These are phyloP conservation scores for Drosophila cognata DNA, from an alignment of 2,888 invertebrate genomes.

Conservation along the genomic window DNA sequence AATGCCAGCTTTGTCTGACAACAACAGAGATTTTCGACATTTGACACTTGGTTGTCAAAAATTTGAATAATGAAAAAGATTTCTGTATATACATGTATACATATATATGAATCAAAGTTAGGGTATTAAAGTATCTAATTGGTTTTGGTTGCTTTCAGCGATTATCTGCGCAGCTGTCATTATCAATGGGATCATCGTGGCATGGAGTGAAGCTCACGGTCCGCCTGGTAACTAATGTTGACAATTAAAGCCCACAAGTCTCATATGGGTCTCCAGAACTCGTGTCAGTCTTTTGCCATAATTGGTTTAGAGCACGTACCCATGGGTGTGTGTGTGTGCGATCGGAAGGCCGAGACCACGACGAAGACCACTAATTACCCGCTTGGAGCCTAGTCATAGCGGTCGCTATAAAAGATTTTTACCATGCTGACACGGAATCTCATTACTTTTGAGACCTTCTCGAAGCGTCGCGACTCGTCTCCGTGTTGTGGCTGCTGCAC, in stretches of 20 bases:
- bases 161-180: slow-evolving; percentile 38
- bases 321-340: slow-evolving; percentile 13
- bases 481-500: slow-evolving; percentile 26
- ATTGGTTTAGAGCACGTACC: slow-evolving; percentile 72
- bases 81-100: background rate
- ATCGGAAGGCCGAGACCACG: slow-evolving; percentile 20
- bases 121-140: slow-evolving; percentile 14
- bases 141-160: background rate
- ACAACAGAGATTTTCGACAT: background rate
- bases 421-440: slow-evolving; percentile 57
- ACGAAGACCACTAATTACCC: slow-evolving; percentile 59
- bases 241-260: slow-evolving; percentile 53
- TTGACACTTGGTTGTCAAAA: background rate
- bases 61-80: background rate
- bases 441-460: slow-evolving; percentile 55
- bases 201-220: slow-evolving; percentile 53
- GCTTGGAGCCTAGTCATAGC: slow-evolving; percentile 52
- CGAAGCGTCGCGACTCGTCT: slow-evolving; percentile 1
- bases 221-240: slow-evolving; percentile 55
- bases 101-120: background rate
- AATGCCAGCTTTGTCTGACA: background rate
- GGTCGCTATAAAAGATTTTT: slow-evolving; percentile 52
- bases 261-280: slow-evolving; percentile 39
- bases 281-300: slow-evolving; percentile 63
- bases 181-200: slow-evolving; percentile 47